A percentile compares a stretch with the other conserved stretches of the same genome.
These are phyloP conservation scores for Entelurus aequoreus DNA, from an alignment of 2,113 vertebrate genomes.

Conservation along the genomic window DNA sequence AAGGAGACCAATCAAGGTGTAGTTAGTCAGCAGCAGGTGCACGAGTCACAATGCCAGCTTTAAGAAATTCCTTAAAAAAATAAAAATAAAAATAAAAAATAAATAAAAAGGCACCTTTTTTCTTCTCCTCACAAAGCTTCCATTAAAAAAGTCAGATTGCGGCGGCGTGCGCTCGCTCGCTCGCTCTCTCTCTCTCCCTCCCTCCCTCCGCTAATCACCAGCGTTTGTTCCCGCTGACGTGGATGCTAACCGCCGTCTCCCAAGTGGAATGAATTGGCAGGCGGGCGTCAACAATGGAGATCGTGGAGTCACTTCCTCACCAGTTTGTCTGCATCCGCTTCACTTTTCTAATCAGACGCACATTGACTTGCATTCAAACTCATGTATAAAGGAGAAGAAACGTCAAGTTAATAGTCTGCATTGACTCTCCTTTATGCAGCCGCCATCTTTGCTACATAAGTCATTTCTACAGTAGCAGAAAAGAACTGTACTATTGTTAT, in stretches of 20 bases:
- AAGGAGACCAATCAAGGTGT: constrained; percentile 9
- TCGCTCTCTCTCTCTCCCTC: too few relatives aligned
- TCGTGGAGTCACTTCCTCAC: constrained; percentile 43
- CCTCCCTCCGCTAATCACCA: constrained; percentile 58
- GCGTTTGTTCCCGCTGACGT: constrained; percentile 65
- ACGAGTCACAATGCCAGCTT: constrained; percentile 11
- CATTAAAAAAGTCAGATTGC: constrained; percentile 23
- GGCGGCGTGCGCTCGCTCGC: too few relatives aligned
- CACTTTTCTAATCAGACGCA: constrained; percentile 32
- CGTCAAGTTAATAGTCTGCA: too few relatives aligned
- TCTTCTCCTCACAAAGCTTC: constrained; percentile 17
- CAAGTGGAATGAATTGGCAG: constrained; percentile 64
- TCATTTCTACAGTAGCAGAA: constrained; percentile 1
- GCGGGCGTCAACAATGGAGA: constrained; percentile 63
- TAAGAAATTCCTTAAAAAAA: neutral
- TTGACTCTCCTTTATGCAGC: too few relatives aligned
- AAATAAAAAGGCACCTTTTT: constrained; percentile 23
- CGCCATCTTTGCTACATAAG: neutral
- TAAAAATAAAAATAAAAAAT: too few relatives aligned
- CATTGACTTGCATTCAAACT: constrained; percentile 34
- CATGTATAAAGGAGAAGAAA: constrained; percentile 13
- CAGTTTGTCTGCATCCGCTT: constrained; percentile 30
- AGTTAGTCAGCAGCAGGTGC: constrained; percentile 26
- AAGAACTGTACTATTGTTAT: constrained; percentile 5
- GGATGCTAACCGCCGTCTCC: constrained; percentile 59